Percentiles rank a stretch among this genome's conserved stretches.
Evolutionary conservation across 2,113 vertebrate genomes (phyloP).

Genomic region (Ageneiosus marmoratus): DNA sequence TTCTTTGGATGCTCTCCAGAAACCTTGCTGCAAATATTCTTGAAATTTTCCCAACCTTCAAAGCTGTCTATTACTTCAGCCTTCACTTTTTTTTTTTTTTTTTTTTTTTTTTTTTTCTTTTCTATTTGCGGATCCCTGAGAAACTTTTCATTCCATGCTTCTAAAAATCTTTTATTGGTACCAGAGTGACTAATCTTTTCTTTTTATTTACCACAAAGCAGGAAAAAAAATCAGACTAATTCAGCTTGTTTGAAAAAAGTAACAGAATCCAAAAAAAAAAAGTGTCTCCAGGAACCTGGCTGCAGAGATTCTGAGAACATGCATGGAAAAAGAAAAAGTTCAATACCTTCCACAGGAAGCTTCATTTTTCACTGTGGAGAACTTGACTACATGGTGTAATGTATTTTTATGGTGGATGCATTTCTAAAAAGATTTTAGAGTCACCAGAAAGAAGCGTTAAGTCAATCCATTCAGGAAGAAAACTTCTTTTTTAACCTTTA

Average conservation of each 20-base stretch:
- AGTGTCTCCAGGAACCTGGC: neutral
- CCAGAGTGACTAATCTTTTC: neutral
- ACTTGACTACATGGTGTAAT: neutral
- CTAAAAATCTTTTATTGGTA: neutral
- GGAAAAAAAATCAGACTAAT: no score
- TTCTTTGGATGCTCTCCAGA: neutral
- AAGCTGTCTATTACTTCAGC: neutral
- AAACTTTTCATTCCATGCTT: neutral
- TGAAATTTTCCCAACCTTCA: neutral
- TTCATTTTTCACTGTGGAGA: neutral
- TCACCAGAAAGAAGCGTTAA: neutral
- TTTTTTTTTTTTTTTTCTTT: no score
- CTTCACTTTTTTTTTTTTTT: neutral
- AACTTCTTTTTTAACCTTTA: neutral
- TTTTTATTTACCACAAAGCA: neutral
- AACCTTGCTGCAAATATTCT: neutral
- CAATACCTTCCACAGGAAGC: fast-evolving
- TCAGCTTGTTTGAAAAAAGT: neutral
- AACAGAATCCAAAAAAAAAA: no score
- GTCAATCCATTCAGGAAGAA: neutral
- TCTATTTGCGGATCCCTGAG: neutral
- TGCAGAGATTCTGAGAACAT: neutral
- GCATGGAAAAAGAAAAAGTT: neutral
- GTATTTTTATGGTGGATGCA: neutral
- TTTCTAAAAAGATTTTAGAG: neutral